phyloP scores from a whole-genome alignment of 2,888 invertebrate species.

The Mesorhabditis sp. region DNA sequence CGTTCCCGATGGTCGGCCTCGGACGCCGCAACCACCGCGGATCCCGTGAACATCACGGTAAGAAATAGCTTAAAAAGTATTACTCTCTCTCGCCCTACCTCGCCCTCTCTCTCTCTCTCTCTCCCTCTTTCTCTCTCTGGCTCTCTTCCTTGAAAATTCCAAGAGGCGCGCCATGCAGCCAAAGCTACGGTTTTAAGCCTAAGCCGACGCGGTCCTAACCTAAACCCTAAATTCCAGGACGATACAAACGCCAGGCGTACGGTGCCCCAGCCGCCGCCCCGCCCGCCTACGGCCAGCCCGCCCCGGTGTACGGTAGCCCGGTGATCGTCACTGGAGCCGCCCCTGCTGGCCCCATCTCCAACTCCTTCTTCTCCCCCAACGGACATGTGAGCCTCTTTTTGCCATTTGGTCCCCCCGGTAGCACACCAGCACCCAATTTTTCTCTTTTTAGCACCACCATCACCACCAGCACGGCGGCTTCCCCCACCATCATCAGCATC shows the following conservation, averaged over 20 bases:
- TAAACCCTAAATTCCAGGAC: neutral
- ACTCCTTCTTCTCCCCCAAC: slow-evolving; percentile 3
- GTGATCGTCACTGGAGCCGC: neutral
- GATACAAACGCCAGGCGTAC: neutral
- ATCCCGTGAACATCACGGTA: neutral
- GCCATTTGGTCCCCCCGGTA: too few relatives aligned
- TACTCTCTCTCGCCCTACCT: too few relatives aligned
- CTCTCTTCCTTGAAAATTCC: too few relatives aligned
- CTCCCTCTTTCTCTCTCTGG: too few relatives aligned
- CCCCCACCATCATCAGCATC: slow-evolving; percentile 12
- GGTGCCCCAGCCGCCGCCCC: neutral
- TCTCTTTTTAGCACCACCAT: slow-evolving; percentile 9
- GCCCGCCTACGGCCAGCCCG: neutral
- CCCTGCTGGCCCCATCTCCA: neutral
- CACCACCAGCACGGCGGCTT: slow-evolving; percentile 12
- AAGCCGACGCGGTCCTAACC: too few relatives aligned
- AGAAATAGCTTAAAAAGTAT: too few relatives aligned
- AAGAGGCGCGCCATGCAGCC: too few relatives aligned
- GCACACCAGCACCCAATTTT: neutral
- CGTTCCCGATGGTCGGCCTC: slow-evolving; percentile 34
- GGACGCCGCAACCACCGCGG: slow-evolving; percentile 16
- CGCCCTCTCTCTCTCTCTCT: too few relatives aligned
- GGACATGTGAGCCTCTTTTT: neutral
- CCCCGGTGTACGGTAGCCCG: neutral
- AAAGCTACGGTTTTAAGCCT: too few relatives aligned